Base-by-base conservation (phyloP, 2,888 invertebrate genomes). In the Tineola bisselliella region DNA sequence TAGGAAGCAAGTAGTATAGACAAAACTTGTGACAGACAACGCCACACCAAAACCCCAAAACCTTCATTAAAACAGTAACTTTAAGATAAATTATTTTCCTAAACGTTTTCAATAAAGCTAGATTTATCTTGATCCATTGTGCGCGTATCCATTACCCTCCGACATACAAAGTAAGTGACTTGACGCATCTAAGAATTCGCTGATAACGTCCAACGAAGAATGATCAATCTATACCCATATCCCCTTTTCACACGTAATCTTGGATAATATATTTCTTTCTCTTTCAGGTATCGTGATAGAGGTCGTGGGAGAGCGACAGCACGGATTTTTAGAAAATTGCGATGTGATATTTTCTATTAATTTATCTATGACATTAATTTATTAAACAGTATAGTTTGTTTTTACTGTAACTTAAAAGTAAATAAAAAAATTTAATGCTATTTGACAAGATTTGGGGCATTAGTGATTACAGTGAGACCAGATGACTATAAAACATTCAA, bases 211-310 rank as follows among this genome's bases (percentile, higher is more conserved):
- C 62, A 62, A 62, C 60, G 33, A 63, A 65, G 62, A 68, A 68
- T 69, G 74, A 77, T 77, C 77, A 71, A 75, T 75, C 79, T 77
- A 66, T 63, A 65, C 69, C 68, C 78, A 66, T 63, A 65, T 69
- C 69, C 78, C 80, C 78, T 76, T 70, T 71, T 78, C 79, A 74
- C 68, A 44, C 67, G 70, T 77, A 72, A 80, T 81, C 81, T 77
- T 69, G 66, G 68, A 73, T 75, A 70, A 76, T 75, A 79, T 79
- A 77, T 79, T 72, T 73, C 73, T 70, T 68, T 66, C 68, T 70
- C 69, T 70, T 70, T 68, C 69, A 66, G 61, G 66, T 63, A 65
- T 18, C n/a, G 56, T 13, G 56, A 56, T 56, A 56, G n/a, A 56
- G 56, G 56, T 25, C 56, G 25, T 25, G 30, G n/a, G n/a, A 38